Base-by-base conservation (phyloP, 2,797 vertebrate genomes). In the Melanotaenia trifasciata region DNA sequence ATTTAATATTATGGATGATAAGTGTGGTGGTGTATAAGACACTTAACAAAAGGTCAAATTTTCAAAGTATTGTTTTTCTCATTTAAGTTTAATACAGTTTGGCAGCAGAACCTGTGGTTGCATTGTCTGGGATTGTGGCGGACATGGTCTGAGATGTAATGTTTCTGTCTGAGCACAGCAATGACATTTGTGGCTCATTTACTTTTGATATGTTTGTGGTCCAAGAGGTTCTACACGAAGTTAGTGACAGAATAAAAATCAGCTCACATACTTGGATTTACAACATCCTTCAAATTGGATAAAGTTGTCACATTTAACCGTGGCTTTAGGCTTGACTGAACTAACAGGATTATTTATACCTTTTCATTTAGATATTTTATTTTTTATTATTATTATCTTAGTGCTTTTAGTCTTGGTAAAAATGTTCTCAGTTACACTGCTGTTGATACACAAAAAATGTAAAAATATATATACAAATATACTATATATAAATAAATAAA, bases 181-280 rank as follows among this genome's bases (percentile, higher is more conserved):
- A 58, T 66, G 72, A 81, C 67, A 60, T 7, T 24, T 60, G 65
- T 1, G 64, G 78, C 43, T 76, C 30, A 76, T 78, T 84, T 76
- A 72, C 75, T 71, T 50, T 75, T 64, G 70, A 70, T 74, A 60
- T 57, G 20, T 73, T 30, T 45, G 62, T 57, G 18, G 5, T 40
- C 38, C 1, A 40, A 40, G 12, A 40, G 38, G 35, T 33, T 61
- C 35, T 16, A 0, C 4, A 43, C 64, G 56, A 54, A 4, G 53
- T 36, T 30, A 5, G 51, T 38, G 54, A 58, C 9, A 11, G 68
- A 53, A 71, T 81, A 69, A 53, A 35, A 71, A 77, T 67, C 56
- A 47, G n/a, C 45, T 69, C 16, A 7, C 47, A 40, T 59, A 56
- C 26, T 45, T 72, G 40, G 32, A 14, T 76, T 79, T 38, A 68